A percentile compares a stretch with the other conserved stretches of the same genome.
Conservation (phyloP, 2,797 vertebrate species). For the Schizopygopsis malacanthus region DNA sequence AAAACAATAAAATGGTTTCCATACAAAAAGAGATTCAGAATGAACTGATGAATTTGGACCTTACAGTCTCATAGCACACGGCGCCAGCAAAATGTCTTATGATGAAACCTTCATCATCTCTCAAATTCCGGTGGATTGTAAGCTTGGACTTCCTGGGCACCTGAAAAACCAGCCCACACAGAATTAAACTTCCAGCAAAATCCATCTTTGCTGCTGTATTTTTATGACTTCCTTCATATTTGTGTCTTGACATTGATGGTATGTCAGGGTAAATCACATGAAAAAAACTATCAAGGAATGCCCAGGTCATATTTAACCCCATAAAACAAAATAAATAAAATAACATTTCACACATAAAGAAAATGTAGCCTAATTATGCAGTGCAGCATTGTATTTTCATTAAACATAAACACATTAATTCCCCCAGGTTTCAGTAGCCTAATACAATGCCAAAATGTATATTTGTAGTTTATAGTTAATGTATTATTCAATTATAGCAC, state of each 20-base stretch:
- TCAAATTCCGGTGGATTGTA: constrained; percentile 91
- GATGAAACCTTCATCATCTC: constrained; percentile 97
- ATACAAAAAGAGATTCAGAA: neutral
- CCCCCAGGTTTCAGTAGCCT: neutral
- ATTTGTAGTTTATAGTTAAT: neutral
- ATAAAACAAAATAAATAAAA: neutral
- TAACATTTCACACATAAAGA: neutral
- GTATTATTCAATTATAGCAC: neutral
- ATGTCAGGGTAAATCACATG: neutral
- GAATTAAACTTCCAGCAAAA: constrained; percentile 28
- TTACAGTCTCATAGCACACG: constrained; percentile 98
- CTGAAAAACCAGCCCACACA: constrained; percentile 70
- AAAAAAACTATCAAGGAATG: constrained; percentile 5
- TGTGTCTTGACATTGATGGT: constrained; percentile 1
- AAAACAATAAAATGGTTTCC: constrained; percentile 13
- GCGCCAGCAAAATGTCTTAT: constrained; percentile 97
- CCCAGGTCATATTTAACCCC: neutral
- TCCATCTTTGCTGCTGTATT: constrained; percentile 2
- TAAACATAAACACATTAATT: neutral
- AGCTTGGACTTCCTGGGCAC: constrained; percentile 97
- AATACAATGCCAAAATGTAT: neutral
- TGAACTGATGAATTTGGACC: constrained; percentile 21
- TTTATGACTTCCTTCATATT: constrained; percentile 3
- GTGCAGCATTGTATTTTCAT: neutral
- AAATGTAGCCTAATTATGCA: neutral